A percentile compares a stretch with the other conserved stretches of the same genome.
Conservation (phyloP, 2,113 vertebrate genomes). For the Monopterus albus region DNA sequence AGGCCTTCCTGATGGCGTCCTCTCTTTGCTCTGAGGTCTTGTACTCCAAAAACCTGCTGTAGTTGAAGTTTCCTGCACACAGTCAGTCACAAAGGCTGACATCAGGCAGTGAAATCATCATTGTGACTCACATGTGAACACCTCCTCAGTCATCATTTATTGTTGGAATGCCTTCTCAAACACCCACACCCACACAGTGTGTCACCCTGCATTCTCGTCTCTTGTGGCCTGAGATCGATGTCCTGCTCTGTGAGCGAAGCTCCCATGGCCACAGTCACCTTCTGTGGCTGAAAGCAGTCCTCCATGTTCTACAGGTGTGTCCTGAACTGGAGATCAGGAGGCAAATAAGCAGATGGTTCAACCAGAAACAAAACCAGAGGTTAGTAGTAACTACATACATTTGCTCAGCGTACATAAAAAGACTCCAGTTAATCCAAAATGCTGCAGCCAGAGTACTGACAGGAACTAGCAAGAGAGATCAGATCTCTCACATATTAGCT, state of each 20-base stretch:
- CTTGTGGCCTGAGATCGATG: constrained; percentile 49
- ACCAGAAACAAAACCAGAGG: no score
- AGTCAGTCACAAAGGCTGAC: neutral
- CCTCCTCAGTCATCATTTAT: neutral
- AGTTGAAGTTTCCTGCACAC: constrained; percentile 68
- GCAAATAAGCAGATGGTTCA: no score
- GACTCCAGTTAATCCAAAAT: no score
- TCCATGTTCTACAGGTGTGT: constrained; percentile 35
- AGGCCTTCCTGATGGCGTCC: constrained; percentile 27
- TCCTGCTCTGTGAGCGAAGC: constrained; percentile 68
- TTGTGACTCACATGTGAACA: neutral
- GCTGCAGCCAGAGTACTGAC: no score
- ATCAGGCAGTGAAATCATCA: constrained; percentile 1
- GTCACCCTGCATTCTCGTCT: constrained; percentile 64
- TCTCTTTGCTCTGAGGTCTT: constrained; percentile 22
- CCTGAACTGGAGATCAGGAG: neutral
- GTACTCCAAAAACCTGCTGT: constrained; percentile 58
- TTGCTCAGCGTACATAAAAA: no score
- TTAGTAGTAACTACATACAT: no score
- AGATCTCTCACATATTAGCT: no score
- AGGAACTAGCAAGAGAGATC: no score
- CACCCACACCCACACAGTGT: neutral
- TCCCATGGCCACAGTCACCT: constrained; percentile 70
- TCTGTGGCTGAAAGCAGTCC: constrained; percentile 57
- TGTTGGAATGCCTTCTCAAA: no score